Evolutionary conservation across 2,113 vertebrate genomes (phyloP).

Genomic region (Lates calcarifer): DNA sequence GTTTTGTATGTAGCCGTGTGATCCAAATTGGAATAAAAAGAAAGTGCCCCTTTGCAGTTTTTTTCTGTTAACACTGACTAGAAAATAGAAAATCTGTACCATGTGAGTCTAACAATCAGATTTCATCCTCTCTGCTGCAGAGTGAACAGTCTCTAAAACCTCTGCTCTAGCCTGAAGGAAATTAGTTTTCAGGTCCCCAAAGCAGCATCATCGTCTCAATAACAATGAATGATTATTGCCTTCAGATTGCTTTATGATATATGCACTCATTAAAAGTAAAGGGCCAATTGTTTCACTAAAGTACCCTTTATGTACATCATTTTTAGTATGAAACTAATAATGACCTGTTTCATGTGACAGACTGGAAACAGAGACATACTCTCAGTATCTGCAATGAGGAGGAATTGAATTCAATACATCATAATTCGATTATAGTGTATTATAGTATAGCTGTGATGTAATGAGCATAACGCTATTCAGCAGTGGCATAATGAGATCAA

Average conservation of each 20-base stretch:
- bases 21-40: background rate
- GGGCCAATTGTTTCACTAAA: conserved; percentile 69
- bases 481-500: conserved; percentile 52
- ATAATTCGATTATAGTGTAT: conserved; percentile 38
- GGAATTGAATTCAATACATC: conserved; percentile 59
- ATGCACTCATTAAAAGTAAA: conserved; percentile 83
- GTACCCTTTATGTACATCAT: conserved; percentile 80
- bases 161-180: conserved; percentile 53
- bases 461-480: conserved; percentile 35
- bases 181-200: conserved; percentile 78
- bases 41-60: background rate
- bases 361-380: conserved; percentile 59
- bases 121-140: background rate
- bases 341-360: conserved; percentile 58
- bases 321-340: conserved; percentile 80
- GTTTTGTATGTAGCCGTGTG: background rate
- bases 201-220: conserved; percentile 76
- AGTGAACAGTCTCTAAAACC: conserved; percentile 38
- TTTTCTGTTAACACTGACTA: background rate
- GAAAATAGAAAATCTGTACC: conserved; percentile 15
- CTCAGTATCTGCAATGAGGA: background rate
- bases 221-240: conserved; percentile 84
- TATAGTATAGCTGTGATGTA: conserved; percentile 29
- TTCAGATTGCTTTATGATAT: conserved; percentile 81
- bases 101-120: background rate